Percentiles rank a stretch among this genome's conserved stretches.
Conservation (phyloP, 2,888 invertebrate species). For the Phengaris arion region DNA sequence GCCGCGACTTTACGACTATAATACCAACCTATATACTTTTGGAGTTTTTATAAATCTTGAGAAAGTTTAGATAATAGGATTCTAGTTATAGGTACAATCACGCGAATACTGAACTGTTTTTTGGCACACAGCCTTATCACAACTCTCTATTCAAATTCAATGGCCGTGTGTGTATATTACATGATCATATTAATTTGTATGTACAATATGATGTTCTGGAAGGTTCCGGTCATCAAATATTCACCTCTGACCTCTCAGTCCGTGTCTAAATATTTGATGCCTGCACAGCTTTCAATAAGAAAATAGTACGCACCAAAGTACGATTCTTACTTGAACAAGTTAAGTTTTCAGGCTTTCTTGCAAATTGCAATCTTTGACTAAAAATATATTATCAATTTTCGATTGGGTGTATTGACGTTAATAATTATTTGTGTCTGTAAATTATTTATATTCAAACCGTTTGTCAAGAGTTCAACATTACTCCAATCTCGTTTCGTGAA, state of each 20-base stretch:
- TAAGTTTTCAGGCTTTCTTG: not conserved
- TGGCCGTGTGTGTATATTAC: not conserved
- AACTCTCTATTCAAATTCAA: not conserved
- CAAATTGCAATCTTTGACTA: not conserved
- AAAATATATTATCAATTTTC: not conserved
- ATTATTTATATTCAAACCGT: too few relatives aligned
- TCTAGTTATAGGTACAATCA: not conserved
- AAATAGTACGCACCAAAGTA: not conserved
- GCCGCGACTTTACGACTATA: too few relatives aligned
- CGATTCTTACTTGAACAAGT: not conserved
- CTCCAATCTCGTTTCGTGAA: too few relatives aligned
- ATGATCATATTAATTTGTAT: conserved; percentile 17
- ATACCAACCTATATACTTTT: too few relatives aligned
- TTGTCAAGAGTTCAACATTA: too few relatives aligned
- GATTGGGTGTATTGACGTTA: not conserved
- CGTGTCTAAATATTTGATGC: conserved; percentile 1
- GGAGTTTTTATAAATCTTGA: too few relatives aligned
- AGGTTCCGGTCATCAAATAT: not conserved
- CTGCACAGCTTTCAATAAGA: conserved; percentile 12
- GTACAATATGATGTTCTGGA: conserved; percentile 4
- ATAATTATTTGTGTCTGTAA: too few relatives aligned
- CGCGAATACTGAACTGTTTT: not conserved
- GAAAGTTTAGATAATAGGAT: too few relatives aligned
- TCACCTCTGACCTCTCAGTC: conserved; percentile 21
- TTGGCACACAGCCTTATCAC: not conserved